Evolutionary conservation across 1,140 invertebrate genomes (phyloP), one percentile per base, ranked within the genome.

Genomic region (Tetragnatha versicolor): DNA sequence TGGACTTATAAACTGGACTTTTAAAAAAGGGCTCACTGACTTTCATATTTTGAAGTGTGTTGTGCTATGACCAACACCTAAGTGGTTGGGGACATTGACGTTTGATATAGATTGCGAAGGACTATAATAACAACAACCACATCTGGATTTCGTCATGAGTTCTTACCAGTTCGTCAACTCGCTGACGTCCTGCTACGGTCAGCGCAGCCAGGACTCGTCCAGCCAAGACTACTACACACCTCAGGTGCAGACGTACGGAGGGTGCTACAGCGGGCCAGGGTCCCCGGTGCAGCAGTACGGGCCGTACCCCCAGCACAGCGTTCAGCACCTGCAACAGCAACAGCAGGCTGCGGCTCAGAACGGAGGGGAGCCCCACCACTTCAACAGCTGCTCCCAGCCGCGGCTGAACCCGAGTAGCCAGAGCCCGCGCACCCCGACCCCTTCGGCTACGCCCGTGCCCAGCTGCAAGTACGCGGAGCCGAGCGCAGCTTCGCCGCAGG

Each of bases 131-230:
- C 22, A 58, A 58, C n/a, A n/a, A n/a, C n/a, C n/a, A n/a, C n/a
- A n/a, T n/a, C n/a, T n/a, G n/a, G n/a, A n/a, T n/a, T n/a, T n/a
- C n/a, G n/a, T 14, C 84, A 97, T 97, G 95, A 96, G 95, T 89
- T 97, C 95, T 83, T 97, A 97, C 88, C 95, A 97, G 88, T 97
- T 97, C 86, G 94, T 97, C 79, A 97, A 96, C 88, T 95, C 94
- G 66, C 89, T 97, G 82, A 93, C 94, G 55, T 93, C 93, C 73
- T 76, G 66, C 25, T 96, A 94, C 88, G 96, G 96, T 85, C 83
- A 82, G 55, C 82, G 82, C 42, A 27, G 87, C 87, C 88, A 88
- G n/a, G 89, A 88, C 88, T 88, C 35, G 86, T 42, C 68, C 25
- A 79, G 78, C 88, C 88, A 68, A 81, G 84, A 83, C 84, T 88